Percentiles rank a stretch among this genome's conserved stretches.
These are phyloP conservation scores for Gonatopus flavifemur DNA, from an alignment of 1,140 invertebrate genomes.

Conservation along the genomic window DNA sequence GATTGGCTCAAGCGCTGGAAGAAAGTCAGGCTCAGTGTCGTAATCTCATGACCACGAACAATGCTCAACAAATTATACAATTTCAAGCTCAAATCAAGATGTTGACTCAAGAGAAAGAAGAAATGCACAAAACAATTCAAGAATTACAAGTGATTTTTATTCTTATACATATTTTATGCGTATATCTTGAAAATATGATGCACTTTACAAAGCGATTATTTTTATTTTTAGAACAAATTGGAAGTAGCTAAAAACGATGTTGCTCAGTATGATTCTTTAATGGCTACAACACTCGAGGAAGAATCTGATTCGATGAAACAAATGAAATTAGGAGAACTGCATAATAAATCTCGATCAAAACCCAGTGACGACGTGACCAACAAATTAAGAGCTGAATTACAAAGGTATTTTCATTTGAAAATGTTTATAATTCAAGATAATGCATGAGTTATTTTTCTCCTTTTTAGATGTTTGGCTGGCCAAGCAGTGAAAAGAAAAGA, in stretches of 20 bases:
- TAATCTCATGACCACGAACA: constrained; percentile 46
- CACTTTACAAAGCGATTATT: too few relatives aligned
- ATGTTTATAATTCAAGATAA: background rate
- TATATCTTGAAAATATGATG: too few relatives aligned
- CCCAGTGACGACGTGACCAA: constrained; percentile 38
- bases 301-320: constrained; percentile 50
- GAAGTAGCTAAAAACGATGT: constrained; percentile 40
- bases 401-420: constrained; percentile 39
- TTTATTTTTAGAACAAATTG: constrained; percentile 40
- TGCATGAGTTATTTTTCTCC: constrained; percentile 5
- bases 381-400: constrained; percentile 42
- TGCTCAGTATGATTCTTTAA: constrained; percentile 37
- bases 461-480: constrained; percentile 38
- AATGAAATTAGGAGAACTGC: constrained; percentile 43
- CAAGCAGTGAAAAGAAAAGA: constrained; percentile 49
- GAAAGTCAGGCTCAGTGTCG: constrained; percentile 48
- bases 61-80: constrained; percentile 41
- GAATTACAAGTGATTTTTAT: constrained; percentile 46
- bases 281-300: constrained; percentile 38
- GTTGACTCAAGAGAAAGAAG: constrained; percentile 43
- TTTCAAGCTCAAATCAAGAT: constrained; percentile 42
- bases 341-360: constrained; percentile 38
- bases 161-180: too few relatives aligned
- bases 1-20: constrained; percentile 42
- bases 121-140: constrained; percentile 37